phyloP scores from a whole-genome alignment of 2,797 vertebrate genomes.

The Melanotaenia pygmaea region DNA sequence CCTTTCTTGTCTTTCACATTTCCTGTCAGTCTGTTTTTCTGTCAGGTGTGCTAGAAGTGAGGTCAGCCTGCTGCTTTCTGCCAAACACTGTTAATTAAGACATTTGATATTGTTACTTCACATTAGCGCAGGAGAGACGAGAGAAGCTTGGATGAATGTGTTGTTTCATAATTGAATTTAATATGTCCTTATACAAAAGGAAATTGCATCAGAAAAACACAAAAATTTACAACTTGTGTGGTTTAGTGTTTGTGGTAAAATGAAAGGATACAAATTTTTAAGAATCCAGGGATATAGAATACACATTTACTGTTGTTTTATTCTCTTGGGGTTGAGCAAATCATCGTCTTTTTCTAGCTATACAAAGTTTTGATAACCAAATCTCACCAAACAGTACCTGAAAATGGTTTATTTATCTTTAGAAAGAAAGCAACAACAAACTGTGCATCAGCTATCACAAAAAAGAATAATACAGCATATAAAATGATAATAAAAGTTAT shows the following conservation, averaged over 20 bases:
- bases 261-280: background rate
- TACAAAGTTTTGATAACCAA: no score
- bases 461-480: no score
- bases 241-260: background rate
- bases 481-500: no score
- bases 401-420: no score
- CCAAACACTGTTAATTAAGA: slow-evolving; percentile 62
- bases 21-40: slow-evolving; percentile 55
- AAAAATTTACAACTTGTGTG: background rate
- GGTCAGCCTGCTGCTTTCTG: slow-evolving; percentile 47
- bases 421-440: no score
- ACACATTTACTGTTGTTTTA: no score
- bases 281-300: background rate
- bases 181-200: background rate
- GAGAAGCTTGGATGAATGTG: slow-evolving; percentile 46
- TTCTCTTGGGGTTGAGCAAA: no score
- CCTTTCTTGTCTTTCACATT: slow-evolving; percentile 52
- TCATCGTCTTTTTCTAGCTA: no score
- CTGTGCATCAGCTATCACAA: no score
- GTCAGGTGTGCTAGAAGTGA: slow-evolving; percentile 56
- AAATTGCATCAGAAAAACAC: background rate
- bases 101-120: slow-evolving; percentile 55
- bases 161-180: slow-evolving; percentile 48
- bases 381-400: no score
- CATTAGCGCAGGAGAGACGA: slow-evolving; percentile 14